A percentile compares a stretch with the other conserved stretches of the same genome.
phyloP scores from a whole-genome alignment of 2,113 vertebrate species.

The Corythornis cristatus region DNA sequence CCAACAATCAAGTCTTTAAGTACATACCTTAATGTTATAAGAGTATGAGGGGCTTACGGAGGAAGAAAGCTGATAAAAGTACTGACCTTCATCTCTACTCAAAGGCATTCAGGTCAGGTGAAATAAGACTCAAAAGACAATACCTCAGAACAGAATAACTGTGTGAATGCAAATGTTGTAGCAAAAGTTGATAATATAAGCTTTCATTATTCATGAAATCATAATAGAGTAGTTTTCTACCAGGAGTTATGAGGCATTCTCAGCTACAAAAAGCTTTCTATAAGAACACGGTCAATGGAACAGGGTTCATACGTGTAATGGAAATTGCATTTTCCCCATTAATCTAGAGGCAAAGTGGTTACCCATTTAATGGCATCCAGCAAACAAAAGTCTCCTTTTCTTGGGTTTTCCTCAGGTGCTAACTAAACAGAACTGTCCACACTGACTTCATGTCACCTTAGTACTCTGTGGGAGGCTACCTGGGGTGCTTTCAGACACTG shows the following conservation, averaged over 20 bases:
- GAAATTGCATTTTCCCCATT: not conserved
- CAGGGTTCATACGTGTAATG: not conserved
- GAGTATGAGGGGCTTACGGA: slow-evolving; percentile 44
- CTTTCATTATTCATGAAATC: not conserved
- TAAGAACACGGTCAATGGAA: not conserved
- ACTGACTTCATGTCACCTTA: not conserved
- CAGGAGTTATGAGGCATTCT: not conserved
- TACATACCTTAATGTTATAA: slow-evolving; percentile 56
- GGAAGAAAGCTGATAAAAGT: slow-evolving; percentile 2
- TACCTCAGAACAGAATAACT: not conserved
- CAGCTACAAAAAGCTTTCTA: not conserved
- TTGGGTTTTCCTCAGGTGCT: not conserved
- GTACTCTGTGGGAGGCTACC: not conserved
- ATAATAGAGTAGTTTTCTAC: not conserved
- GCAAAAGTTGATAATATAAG: not conserved
- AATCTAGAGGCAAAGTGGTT: not conserved
- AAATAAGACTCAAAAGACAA: not conserved
- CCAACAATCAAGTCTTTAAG: slow-evolving; percentile 64
- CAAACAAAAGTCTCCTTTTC: not conserved
- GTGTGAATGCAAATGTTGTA: not conserved
- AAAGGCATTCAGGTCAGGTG: not conserved
- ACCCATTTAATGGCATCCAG: not conserved
- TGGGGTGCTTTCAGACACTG: not conserved
- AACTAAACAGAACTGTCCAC: not conserved
- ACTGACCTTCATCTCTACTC: slow-evolving; percentile 7